Evolutionary conservation across 2,113 vertebrate species (phyloP), one percentile per base, ranked within the genome.

Genomic region (Mesoclemmys tuberculata): DNA sequence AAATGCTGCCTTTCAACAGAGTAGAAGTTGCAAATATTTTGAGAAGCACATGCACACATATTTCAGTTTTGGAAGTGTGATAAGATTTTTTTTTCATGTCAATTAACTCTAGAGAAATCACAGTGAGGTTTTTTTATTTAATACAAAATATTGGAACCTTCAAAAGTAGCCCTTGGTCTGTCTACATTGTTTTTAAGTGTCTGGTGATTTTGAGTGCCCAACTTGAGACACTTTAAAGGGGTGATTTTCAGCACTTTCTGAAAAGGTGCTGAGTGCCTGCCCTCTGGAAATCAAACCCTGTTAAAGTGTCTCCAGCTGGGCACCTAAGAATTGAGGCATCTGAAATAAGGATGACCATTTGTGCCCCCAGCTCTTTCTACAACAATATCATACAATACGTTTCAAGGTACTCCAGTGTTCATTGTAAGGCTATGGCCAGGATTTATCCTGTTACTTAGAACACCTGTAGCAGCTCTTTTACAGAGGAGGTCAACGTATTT

Each of bases 351-450:
- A 44, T 24, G 51, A 3, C 31, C 64, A 41, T 8, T 0, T 0
- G 7, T 4, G 49, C 16, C 51, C 54, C n/a, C 82, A 2, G 64
- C n/a, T n/a, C n/a, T 19, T 82, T 1, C 29, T 6, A 2, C 0
- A 82, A 3, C 64, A 82, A 86, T 52, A 80, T 41, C 84, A 27
- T 82, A 13, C 2, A 0, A 29, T 2, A 18, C 38, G 3, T 13
- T 49, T 41, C 68, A 16, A 48, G 58, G 41, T 51, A 0, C 35
- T 18, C 79, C 90, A 18, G 4, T 38, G n/a, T 21, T 58, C 26
- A 58, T 29, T 71, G 64, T 10, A 35, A 35, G 35, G 38, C 52
- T 3, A 0, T 14, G 44, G 41, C 0, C 0, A 11, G 1, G 64
- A 0, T 0, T 22, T 14, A 71, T 12, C 49, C 84, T 10, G 19